A percentile compares a stretch with the other conserved stretches of the same genome.
These are phyloP conservation scores for Gymnocypris eckloni DNA, from an alignment of 2,797 vertebrate genomes.

Conservation along the genomic window DNA sequence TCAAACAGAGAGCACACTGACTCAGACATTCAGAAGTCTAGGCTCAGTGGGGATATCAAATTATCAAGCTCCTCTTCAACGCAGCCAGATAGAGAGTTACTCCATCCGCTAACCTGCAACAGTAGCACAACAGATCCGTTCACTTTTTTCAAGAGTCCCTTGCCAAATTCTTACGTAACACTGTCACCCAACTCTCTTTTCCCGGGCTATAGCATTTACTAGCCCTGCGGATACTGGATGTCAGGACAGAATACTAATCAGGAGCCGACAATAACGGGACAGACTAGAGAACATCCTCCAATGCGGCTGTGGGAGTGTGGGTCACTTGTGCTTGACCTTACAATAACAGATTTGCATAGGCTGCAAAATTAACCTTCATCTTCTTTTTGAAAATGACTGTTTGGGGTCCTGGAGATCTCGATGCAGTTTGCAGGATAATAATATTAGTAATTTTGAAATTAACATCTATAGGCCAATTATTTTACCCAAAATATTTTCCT, in stretches of 20 bases:
- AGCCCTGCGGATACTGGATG: neutral
- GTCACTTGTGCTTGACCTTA: conserved; percentile 37
- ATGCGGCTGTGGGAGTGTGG: neutral
- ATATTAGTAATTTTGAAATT: neutral
- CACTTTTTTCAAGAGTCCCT: conserved; percentile 30
- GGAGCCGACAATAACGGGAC: conserved; percentile 2
- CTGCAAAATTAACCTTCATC: neutral
- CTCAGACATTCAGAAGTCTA: conserved; percentile 34
- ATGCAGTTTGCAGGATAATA: neutral
- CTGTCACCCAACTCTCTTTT: conserved; percentile 31
- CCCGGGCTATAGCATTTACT: conserved; percentile 30
- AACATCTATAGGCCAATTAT: neutral
- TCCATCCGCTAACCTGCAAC: conserved; percentile 37
- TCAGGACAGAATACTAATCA: conserved; percentile 46
- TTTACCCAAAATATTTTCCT: neutral
- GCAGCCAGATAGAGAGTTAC: conserved; percentile 29
- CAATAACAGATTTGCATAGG: conserved; percentile 14
- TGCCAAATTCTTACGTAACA: conserved; percentile 50
- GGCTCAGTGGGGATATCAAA: conserved; percentile 38
- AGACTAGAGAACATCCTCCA: neutral
- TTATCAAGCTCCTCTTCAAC: conserved; percentile 17
- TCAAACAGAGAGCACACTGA: conserved; percentile 24
- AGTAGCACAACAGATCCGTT: conserved; percentile 40
- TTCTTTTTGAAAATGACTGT: neutral
- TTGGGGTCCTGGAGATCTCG: neutral